phyloP scores from a whole-genome alignment of 2,113 vertebrate genomes.

The Tringa solitaria region DNA sequence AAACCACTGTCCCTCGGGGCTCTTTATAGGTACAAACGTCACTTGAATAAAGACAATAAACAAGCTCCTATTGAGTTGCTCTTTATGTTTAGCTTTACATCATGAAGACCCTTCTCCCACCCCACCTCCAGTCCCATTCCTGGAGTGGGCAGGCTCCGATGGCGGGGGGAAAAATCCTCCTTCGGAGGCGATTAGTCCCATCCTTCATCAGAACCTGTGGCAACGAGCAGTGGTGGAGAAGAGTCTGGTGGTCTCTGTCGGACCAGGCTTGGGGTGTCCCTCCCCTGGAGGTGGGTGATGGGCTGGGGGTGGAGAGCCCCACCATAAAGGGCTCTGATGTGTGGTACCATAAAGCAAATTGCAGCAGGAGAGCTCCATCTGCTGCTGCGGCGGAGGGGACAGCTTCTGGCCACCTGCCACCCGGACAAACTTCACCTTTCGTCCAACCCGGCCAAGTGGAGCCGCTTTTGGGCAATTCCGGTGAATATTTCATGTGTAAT shows the following conservation, averaged over 20 bases:
- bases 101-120: not conserved
- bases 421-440: rapidly evolving
- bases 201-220: not conserved
- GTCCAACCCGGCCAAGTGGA: rapidly evolving
- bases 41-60: not conserved
- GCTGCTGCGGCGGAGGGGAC: rapidly evolving
- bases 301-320: not conserved
- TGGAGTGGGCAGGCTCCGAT: rapidly evolving
- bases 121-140: rapidly evolving
- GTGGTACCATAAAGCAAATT: rapidly evolving
- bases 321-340: rapidly evolving
- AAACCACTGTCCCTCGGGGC: rapidly evolving
- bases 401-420: rapidly evolving
- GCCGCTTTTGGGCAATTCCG: not conserved
- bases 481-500: rapidly evolving
- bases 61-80: not conserved
- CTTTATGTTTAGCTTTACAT: rapidly evolving
- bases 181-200: rapidly evolving
- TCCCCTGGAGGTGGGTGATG: rapidly evolving
- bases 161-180: not conserved
- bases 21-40: not conserved
- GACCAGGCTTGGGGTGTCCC: rapidly evolving
- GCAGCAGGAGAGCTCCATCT: not conserved
- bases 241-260: rapidly evolving
- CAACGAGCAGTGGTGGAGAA: rapidly evolving